Conservation (phyloP, 2,797 vertebrate species). For the Sarcophilus harrisii region DNA sequence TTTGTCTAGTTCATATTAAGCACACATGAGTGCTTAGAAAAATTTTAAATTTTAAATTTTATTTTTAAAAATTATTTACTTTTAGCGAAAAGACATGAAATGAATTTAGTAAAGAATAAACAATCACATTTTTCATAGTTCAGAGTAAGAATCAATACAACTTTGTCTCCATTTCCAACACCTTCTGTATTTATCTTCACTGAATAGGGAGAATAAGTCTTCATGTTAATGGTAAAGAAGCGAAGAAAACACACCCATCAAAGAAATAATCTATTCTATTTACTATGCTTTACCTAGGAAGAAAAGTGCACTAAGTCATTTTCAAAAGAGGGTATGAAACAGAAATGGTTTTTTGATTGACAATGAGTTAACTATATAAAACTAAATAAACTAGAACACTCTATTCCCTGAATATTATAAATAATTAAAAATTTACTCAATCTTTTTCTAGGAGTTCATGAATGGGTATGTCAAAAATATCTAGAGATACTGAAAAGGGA, state of each 20-base stretch:
- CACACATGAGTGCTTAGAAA: neutral
- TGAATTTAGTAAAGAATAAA: neutral
- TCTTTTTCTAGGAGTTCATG: neutral
- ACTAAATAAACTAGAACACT: neutral
- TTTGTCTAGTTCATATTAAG: neutral
- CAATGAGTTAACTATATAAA: neutral
- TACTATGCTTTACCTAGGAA: neutral
- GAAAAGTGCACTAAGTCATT: neutral
- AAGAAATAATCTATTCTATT: neutral
- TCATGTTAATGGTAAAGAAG: neutral
- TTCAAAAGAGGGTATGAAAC: neutral
- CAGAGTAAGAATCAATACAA: neutral
- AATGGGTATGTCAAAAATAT: neutral
- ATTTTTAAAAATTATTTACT: neutral
- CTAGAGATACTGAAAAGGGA: neutral
- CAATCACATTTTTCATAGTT: neutral
- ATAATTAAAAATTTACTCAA: neutral
- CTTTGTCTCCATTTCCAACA: neutral
- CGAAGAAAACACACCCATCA: neutral
- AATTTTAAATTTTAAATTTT: neutral
- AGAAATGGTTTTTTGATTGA: neutral
- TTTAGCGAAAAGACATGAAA: neutral
- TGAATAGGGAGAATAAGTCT: neutral
- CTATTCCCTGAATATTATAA: neutral
- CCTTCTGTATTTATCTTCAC: neutral